Evolutionary conservation across 2,888 invertebrate species (phyloP).

Genomic region (Calameuta pallipes): DNA sequence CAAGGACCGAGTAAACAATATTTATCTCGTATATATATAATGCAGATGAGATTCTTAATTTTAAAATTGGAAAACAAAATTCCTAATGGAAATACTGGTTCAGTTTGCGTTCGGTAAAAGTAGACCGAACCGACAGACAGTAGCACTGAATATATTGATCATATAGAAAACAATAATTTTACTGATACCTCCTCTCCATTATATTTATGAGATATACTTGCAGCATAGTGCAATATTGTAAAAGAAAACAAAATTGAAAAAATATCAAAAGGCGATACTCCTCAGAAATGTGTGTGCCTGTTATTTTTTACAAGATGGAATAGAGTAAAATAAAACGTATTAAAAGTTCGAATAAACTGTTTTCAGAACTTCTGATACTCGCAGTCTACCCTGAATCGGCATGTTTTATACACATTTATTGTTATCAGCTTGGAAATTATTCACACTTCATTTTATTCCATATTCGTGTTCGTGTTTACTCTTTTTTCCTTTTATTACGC

Average conservation of each 20-base stretch:
- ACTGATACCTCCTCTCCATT: background rate
- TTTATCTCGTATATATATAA: too few species aligned
- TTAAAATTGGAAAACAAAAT: too few species aligned
- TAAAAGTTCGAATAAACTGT: background rate
- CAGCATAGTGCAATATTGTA: background rate
- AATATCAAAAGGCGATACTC: background rate
- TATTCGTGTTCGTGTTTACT: too few species aligned
- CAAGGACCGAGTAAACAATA: background rate
- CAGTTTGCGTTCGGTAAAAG: background rate
- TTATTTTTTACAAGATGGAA: background rate
- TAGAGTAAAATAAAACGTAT: background rate
- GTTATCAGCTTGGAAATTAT: background rate
- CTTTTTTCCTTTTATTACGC: too few species aligned
- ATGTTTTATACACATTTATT: background rate
- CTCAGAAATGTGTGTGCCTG: background rate
- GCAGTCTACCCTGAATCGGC: background rate
- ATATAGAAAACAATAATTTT: background rate
- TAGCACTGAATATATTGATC: background rate
- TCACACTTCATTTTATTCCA: background rate
- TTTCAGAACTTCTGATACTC: background rate
- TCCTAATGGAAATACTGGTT: background rate
- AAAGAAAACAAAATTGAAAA: background rate
- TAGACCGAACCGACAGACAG: background rate
- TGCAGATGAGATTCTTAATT: too few species aligned
- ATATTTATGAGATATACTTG: background rate